Conservation (phyloP, 2,797 vertebrate genomes). For the Etheostoma perlongum region DNA sequence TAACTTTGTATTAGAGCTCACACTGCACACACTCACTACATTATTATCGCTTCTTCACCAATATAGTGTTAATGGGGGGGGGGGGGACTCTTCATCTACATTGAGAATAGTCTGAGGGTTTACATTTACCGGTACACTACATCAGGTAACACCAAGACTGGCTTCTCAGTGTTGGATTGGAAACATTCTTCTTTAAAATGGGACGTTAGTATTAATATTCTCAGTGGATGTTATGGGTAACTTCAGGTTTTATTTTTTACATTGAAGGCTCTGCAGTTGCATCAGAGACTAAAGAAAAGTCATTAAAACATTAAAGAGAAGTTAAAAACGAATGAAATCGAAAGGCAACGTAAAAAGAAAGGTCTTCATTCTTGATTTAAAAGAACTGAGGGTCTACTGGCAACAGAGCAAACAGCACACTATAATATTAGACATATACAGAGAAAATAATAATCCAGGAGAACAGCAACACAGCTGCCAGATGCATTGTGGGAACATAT, state of each 20-base stretch:
- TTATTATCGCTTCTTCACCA: neutral
- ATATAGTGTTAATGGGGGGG: neutral
- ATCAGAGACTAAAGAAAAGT: neutral
- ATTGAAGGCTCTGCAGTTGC: neutral
- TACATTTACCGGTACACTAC: neutral
- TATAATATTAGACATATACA: no score
- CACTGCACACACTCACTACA: neutral
- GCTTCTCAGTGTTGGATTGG: neutral
- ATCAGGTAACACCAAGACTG: neutral
- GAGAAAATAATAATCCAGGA: no score
- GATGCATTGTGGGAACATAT: no score
- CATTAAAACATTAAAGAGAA: no score
- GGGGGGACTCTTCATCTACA: neutral
- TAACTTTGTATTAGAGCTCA: neutral
- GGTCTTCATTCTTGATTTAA: no score
- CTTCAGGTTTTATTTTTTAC: neutral
- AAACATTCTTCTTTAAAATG: neutral
- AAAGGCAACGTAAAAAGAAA: no score
- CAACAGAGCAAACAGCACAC: no score
- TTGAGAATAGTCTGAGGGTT: neutral
- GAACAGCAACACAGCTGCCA: no score
- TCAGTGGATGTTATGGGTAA: neutral
- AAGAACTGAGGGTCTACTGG: no score
- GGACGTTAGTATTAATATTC: neutral
- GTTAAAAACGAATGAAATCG: no score